Base-by-base conservation (phyloP, 1,140 invertebrate species). In the Lanistes nyassanus region DNA sequence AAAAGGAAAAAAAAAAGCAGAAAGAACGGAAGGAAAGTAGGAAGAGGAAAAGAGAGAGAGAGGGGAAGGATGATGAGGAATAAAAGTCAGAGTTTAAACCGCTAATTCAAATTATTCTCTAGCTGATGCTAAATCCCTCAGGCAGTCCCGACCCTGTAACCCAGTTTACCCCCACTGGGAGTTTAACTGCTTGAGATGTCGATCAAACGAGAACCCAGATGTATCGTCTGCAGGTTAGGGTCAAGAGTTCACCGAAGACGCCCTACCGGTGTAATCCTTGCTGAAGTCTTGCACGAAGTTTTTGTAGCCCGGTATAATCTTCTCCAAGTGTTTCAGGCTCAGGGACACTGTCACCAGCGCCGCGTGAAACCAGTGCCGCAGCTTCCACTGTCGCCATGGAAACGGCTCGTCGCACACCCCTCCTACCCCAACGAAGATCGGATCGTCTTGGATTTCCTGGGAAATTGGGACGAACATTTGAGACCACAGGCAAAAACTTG, bases 221-320 rank as follows among this genome's bases (percentile, higher is more conserved):
- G 42, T 47, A 16, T 16, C 9, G 42, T 47, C 42, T 47, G 19
- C 9, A 13, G 42, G 42, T 47, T 16, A 16, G 5, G 42, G 9
- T 47, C 42, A 47, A 47, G 42, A 47, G 42, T 47, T 47, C 42
- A 47, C 19, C 11, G 11, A n/a, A 65, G n/a, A 65, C 55, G 0
- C 16, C 78, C 76, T 71, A 87, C 86, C 86, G 53, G 82, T 81
- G 71, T 87, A 86, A 60, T 84, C 82, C 4, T 73, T 70, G 21
- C 76, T 77, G 65, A 86, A 84, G 31, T 79, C 80, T 74, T 87
- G 85, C 62, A 85, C 85, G 76, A 83, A 83, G 66, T 83, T 83
- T 71, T 82, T 80, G 76, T 87, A 86, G 3, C 83, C 84, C 16
- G 86, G 87, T 29, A 87, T 83, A 16, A 88, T 56, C 51, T 80